Conservation (phyloP, 2,797 vertebrate genomes). For the Cynopterus sphinx region DNA sequence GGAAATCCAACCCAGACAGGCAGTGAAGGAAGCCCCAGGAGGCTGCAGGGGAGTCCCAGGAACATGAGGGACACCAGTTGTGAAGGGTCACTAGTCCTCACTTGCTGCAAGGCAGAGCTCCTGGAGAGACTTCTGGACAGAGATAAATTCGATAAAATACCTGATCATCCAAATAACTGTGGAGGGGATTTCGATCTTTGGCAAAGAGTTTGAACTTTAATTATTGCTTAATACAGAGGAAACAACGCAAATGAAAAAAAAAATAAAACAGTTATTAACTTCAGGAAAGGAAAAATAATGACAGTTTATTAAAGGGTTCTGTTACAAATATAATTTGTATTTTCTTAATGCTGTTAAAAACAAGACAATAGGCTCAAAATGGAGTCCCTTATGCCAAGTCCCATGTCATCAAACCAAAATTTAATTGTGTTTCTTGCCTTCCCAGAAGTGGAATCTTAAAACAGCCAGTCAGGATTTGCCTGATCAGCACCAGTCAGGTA, state of each 20-base stretch:
- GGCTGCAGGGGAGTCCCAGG: too few relatives aligned
- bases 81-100: fast-evolving
- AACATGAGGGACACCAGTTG: too few relatives aligned
- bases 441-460: neutral
- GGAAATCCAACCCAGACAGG: neutral
- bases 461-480: neutral
- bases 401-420: neutral
- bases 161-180: neutral
- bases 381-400: neutral
- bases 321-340: slow-evolving; percentile 13
- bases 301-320: neutral
- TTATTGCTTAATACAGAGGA: neutral
- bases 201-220: slow-evolving; percentile 19
- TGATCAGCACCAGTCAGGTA: neutral
- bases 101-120: neutral
- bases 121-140: neutral
- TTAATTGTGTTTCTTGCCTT: neutral
- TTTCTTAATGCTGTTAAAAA: neutral
- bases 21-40: too few relatives aligned
- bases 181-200: neutral
- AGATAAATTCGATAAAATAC: neutral
- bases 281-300: slow-evolving; percentile 19
- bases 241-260: neutral
- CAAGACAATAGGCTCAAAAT: neutral
- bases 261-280: neutral